phyloP scores from a whole-genome alignment of 2,888 invertebrate species.

The Trissoscelio sp. region DNA sequence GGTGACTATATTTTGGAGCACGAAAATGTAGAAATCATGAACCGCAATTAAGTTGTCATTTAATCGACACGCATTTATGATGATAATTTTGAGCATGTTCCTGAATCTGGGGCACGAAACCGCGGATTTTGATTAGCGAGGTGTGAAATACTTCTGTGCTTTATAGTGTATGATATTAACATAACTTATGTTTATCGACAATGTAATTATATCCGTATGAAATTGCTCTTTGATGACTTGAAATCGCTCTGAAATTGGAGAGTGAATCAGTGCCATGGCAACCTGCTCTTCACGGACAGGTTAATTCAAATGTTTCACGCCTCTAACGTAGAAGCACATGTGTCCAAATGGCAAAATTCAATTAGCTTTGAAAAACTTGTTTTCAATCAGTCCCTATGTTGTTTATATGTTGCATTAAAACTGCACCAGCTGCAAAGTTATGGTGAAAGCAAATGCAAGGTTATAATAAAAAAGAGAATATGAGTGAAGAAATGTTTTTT shows the following conservation, averaged over 20 bases:
- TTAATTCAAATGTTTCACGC: constrained; percentile 30
- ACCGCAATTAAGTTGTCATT: constrained; percentile 1
- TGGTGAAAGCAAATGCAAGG: background rate
- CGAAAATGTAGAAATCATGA: background rate
- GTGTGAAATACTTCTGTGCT: constrained; percentile 34
- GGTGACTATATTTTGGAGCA: constrained; percentile 55
- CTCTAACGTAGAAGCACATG: constrained; percentile 22
- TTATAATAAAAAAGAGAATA: background rate
- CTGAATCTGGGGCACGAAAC: constrained; percentile 7
- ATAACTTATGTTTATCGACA: constrained; percentile 47
- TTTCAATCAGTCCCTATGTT: constrained; percentile 34
- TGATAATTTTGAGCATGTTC: constrained; percentile 11
- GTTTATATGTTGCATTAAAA: constrained; percentile 4
- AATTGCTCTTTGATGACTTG: constrained; percentile 36
- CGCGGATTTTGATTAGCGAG: constrained; percentile 28
- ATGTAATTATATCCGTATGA: constrained; percentile 40
- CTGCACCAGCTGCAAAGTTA: background rate
- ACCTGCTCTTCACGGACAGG: constrained; percentile 17
- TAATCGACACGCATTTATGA: background rate
- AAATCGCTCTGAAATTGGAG: constrained; percentile 36
- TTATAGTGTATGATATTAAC: constrained; percentile 21
- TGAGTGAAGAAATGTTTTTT: too few relatives aligned
- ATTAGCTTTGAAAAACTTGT: constrained; percentile 48
- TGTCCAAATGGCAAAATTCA: constrained; percentile 47
- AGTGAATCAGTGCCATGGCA: constrained; percentile 23